These are phyloP conservation scores for Suncus etruscus DNA, from an alignment of 2,113 vertebrate genomes.

Conservation along the genomic window DNA sequence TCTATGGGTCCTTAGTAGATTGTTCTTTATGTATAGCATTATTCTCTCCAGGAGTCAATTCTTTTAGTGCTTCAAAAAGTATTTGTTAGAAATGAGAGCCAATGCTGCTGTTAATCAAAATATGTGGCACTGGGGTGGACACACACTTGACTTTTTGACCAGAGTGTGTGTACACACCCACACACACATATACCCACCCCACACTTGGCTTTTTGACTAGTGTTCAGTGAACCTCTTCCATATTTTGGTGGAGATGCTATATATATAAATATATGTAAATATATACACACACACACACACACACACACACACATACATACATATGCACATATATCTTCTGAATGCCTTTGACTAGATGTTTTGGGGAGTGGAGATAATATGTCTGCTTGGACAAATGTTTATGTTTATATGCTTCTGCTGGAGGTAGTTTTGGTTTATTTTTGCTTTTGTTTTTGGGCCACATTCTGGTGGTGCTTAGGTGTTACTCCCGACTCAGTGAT, in stretches of 20 bases:
- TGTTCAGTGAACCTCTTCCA: neutral
- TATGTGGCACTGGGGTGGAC: constrained; percentile 85
- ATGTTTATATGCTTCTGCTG: neutral
- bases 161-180: too few relatives aligned
- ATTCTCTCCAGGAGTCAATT: constrained; percentile 85
- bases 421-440: too few relatives aligned
- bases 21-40: constrained; percentile 88
- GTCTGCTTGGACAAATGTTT: neutral
- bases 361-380: neutral
- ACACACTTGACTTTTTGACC: too few relatives aligned
- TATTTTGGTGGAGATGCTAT: neutral
- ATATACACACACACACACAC: too few relatives aligned
- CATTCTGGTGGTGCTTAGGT: too few relatives aligned
- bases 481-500: too few relatives aligned
- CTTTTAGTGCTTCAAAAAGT: constrained; percentile 78
- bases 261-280: too few relatives aligned
- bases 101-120: constrained; percentile 90
- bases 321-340: neutral
- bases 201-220: neutral
- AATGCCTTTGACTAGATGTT: neutral
- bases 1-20: too few relatives aligned
- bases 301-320: too few relatives aligned
- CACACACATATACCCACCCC: too few relatives aligned
- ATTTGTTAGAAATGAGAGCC: constrained; percentile 88
- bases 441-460: too few relatives aligned